Base-by-base conservation (phyloP, 2,797 vertebrate genomes). In the Chloroceryle inda region DNA sequence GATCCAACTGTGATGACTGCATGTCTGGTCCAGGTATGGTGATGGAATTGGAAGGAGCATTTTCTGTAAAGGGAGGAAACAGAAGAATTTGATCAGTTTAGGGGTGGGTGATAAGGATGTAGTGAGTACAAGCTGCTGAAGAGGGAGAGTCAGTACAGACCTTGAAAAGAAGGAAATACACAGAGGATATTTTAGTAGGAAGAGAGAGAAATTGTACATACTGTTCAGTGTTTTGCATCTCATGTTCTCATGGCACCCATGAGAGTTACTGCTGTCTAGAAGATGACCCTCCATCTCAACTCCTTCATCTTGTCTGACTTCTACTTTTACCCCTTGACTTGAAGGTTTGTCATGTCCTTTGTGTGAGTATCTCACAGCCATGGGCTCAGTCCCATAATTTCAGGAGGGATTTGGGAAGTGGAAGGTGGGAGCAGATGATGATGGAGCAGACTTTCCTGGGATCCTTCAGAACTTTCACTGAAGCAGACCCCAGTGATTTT, bases 221-320 rank as follows among this genome's bases (percentile, higher is more conserved):
- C 16, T 35, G 64, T 12, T 88, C 69, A n/a, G 16, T 67, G 37
- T 66, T 79, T 94, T 89, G 27, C 61, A 66, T 92, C 29, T 67
- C 4, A 0, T 47, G 26, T 66, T 94, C 71, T 40, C 4, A 3
- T 62, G 38, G 53, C 33, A 78, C 10, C 13, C 40, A 35, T 0
- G 1, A 90, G 61, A 67, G 42, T 85, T 56, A 22, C 50, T 79
- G 7, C n/a, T 91, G 29, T 56, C 21, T 61, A 49, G 49, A 47
- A 84, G 49, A 59, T 73, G 50, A 80, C n/a, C 72, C 33, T 89
- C 42, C 19, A 37, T 19, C 29, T 85, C 53, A 82, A 13, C 22
- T 81, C 17, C 45, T 84, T 73, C 18, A 47, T 84, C 13, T n/a
- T 95, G 59, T 50, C n/a, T 52, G 37, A 55, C 38, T 75, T 83